Evolutionary conservation across 2,797 vertebrate genomes (phyloP), one percentile per base, ranked within the genome.

Genomic region (Parambassis ranga): DNA sequence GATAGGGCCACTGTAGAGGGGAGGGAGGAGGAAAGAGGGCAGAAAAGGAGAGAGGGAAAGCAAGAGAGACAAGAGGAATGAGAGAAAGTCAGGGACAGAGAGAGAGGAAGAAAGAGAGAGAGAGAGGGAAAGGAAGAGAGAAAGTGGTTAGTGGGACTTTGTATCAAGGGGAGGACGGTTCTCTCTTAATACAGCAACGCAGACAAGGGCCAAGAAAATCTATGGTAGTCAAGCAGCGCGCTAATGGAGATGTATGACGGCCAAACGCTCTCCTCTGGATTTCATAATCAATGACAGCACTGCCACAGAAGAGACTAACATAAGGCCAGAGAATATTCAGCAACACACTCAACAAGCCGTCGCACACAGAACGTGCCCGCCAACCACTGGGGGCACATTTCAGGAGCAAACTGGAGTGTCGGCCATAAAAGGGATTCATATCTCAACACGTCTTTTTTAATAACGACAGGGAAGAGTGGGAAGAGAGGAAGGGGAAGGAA

Each of bases 161-260:
- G 91, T 92, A 95, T 94, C 92, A 94, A 96, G 95, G 92, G 93
- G 93, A 94, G 93, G 93, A 87, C 69, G 20, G 79, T 62, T 77
- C 91, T 94, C 87, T 92, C 93, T 95, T 97, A 96, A 98, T 97
- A 94, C 91, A 94, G 94, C 94, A 94, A 97, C 94, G 92, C 94
- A 96, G 93, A 89, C 93, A 75, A 94, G 94, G 94, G 94, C 94
- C 93, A 94, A 94, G 94, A 97, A 98, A 98, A 98, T 98, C 96
- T 94, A 98, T 98, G 95, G 93, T 94, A 96, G 95, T 96, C 96
- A 96, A 95, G 93, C 92, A 91, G 93, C 78, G 89, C 93, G 91
- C 94, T 98, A 98, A 98, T 99, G 95, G 95, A 99, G 96, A 99
- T 96, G 93, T 96, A 98, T 97, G 94, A 96, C 93, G 93, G 93